These are phyloP conservation scores for Halcyon malimbica DNA, from an alignment of 2,113 vertebrate genomes.

Conservation along the genomic window DNA sequence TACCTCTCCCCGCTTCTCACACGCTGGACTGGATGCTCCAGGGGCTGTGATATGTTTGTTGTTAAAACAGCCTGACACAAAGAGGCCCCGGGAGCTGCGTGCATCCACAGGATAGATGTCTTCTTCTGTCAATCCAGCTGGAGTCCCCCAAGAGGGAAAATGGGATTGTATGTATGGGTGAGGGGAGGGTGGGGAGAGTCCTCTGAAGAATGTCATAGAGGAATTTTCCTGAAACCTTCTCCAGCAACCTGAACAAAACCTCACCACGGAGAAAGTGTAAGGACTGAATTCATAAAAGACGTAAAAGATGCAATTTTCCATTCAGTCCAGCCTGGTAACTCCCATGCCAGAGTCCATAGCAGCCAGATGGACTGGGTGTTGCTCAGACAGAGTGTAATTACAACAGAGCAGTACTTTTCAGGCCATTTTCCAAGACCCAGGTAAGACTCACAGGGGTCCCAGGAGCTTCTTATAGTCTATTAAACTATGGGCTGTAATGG, in stretches of 20 bases:
- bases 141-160: conserved; percentile 25
- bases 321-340: background rate
- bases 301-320: background rate
- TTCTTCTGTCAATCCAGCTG: conserved; percentile 45
- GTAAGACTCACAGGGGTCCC: background rate
- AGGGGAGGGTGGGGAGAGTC: background rate
- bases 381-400: background rate
- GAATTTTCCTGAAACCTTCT: conserved; percentile 37
- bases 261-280: background rate
- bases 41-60: conserved; percentile 47
- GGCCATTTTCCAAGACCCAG: background rate
- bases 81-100: conserved; percentile 32
- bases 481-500: background rate
- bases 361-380: background rate
- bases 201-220: background rate
- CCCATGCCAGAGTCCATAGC: background rate
- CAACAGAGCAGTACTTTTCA: background rate
- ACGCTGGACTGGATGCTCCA: background rate
- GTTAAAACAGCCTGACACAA: conserved; percentile 56
- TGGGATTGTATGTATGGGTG: background rate
- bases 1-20: background rate
- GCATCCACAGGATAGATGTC: conserved; percentile 50
- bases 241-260: background rate
- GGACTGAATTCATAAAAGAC: background rate
- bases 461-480: background rate